These are phyloP conservation scores for Embidobia sp. DNA, from an alignment of 2,888 invertebrate genomes.

Conservation along the genomic window DNA sequence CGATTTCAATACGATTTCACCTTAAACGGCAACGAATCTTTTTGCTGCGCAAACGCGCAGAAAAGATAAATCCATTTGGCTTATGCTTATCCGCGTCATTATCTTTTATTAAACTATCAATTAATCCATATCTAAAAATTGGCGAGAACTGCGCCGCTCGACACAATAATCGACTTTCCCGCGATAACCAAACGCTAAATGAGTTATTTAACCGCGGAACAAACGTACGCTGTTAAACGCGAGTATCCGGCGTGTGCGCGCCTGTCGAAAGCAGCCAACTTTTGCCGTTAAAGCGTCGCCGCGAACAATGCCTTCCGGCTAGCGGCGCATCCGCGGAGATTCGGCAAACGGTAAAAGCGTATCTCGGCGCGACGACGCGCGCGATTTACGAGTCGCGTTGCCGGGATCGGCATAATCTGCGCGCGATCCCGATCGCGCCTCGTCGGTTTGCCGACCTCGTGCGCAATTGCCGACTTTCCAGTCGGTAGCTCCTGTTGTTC, in stretches of 20 bases:
- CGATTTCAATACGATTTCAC: constrained; percentile 5
- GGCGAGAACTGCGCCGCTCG: neutral
- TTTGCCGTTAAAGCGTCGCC: constrained; percentile 38
- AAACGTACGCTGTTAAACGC: constrained; percentile 21
- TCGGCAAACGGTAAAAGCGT: constrained; percentile 29
- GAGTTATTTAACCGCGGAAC: constrained; percentile 40
- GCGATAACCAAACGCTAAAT: constrained; percentile 34
- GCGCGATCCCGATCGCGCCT: constrained; percentile 35
- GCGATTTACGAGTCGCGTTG: constrained; percentile 17
- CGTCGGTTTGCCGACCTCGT: neutral
- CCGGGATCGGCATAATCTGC: no score
- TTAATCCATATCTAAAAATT: neutral
- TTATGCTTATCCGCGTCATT: constrained; percentile 5
- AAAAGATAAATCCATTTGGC: neutral
- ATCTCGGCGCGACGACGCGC: constrained; percentile 13
- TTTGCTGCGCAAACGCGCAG: neutral
- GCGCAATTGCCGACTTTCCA: constrained; percentile 32
- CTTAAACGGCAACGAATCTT: neutral
- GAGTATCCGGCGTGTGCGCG: constrained; percentile 5
- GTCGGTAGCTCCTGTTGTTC: constrained; percentile 20
- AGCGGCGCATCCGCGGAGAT: constrained; percentile 37
- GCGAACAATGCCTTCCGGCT: constrained; percentile 43
- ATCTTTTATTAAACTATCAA: constrained; percentile 21
- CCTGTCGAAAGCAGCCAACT: constrained; percentile 40
- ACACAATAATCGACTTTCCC: constrained; percentile 40